A percentile compares a stretch with the other conserved stretches of the same genome.
Conservation (phyloP, 2,797 vertebrate genomes). For the Coilia nasus region DNA sequence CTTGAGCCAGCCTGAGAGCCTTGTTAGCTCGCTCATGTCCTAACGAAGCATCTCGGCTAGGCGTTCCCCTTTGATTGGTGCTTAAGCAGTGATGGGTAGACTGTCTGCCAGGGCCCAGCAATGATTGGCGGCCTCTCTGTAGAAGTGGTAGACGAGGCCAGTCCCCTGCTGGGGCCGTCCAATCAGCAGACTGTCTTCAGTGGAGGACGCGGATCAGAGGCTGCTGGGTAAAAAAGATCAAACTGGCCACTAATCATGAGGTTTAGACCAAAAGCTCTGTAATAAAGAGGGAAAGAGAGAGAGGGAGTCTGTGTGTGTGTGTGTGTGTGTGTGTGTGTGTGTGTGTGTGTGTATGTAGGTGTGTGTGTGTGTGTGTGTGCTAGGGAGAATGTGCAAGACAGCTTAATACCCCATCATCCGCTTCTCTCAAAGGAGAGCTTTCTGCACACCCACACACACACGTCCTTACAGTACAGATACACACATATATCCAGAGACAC, state of each 20-base stretch:
- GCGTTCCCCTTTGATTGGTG: constrained; percentile 8
- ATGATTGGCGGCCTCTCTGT: neutral
- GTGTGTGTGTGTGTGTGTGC: neutral
- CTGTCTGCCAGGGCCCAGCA: neutral
- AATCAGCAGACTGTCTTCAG: constrained; percentile 10
- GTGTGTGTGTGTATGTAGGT: neutral
- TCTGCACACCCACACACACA: constrained; percentile 6
- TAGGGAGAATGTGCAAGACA: constrained; percentile 3
- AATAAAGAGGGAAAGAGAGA: neutral
- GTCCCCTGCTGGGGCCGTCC: neutral
- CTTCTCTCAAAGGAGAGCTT: constrained; percentile 11
- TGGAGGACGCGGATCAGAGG: constrained; percentile 18
- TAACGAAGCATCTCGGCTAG: neutral
- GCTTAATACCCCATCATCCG: constrained; percentile 2
- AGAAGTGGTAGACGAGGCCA: constrained; percentile 41
- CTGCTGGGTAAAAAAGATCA: constrained; percentile 51
- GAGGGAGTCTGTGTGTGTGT: neutral
- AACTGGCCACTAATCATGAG: constrained; percentile 62
- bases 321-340: constrained; percentile 19
- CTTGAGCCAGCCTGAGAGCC: neutral
- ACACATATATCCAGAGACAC: neutral
- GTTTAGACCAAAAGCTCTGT: constrained; percentile 37
- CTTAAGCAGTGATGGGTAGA: neutral
- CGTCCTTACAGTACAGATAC: neutral
- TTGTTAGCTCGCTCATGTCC: neutral